Percentiles rank a stretch among this genome's conserved stretches.
These are phyloP conservation scores for Philypnodon macrostomus DNA, from an alignment of 2,797 vertebrate genomes.

Conservation along the genomic window DNA sequence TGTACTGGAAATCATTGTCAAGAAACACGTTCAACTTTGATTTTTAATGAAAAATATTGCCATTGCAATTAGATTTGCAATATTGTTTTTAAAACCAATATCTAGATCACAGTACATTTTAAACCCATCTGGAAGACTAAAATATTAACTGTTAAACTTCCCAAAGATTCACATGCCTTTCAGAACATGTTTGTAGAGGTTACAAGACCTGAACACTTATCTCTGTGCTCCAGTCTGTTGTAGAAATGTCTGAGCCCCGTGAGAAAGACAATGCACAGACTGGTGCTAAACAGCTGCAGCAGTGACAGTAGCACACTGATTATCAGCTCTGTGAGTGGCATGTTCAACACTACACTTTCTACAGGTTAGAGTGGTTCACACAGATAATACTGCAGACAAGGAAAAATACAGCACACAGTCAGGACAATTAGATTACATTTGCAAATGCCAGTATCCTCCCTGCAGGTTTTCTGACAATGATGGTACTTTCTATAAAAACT, in stretches of 20 bases:
- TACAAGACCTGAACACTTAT: constrained; percentile 15
- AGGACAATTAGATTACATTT: not conserved
- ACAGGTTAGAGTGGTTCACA: constrained; percentile 6
- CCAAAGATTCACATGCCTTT: too few relatives aligned
- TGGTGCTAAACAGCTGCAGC: constrained; percentile 1
- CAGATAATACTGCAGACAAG: too few relatives aligned
- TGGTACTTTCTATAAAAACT: constrained; percentile 5
- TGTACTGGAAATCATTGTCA: too few relatives aligned
- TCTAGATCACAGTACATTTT: too few relatives aligned
- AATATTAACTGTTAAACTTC: too few relatives aligned
- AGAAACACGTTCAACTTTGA: too few relatives aligned
- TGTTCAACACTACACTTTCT: not conserved
- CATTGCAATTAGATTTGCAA: too few relatives aligned
- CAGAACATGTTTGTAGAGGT: too few relatives aligned
- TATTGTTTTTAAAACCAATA: too few relatives aligned
- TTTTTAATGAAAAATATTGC: too few relatives aligned
- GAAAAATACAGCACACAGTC: not conserved
- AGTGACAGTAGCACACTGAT: constrained; percentile 5
- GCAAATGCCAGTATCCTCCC: not conserved
- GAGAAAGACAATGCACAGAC: constrained; percentile 3
- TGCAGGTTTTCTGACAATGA: not conserved
- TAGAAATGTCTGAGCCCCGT: not conserved
- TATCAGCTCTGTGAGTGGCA: constrained; percentile 8
- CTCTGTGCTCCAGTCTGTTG: not conserved
- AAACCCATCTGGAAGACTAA: too few relatives aligned